phyloP scores from a whole-genome alignment of 2,888 invertebrate genomes.

The Meghimatium bilineatum region DNA sequence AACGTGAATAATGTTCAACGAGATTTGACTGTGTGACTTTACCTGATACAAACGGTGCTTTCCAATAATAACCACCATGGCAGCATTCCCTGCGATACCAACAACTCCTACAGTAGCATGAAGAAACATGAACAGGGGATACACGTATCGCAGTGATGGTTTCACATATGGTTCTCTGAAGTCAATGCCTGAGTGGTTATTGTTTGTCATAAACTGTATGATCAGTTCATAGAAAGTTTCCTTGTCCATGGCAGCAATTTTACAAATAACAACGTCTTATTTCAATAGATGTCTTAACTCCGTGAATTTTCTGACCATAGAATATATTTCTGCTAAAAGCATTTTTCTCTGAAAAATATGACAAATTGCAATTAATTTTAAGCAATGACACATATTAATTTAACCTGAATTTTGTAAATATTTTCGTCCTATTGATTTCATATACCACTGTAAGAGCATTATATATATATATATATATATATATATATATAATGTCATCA shows the following conservation, averaged over 20 bases:
- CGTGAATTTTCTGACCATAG: neutral
- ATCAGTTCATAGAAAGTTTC: constrained; percentile 35
- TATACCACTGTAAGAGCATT: no score
- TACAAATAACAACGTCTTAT: neutral
- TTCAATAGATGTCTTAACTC: neutral
- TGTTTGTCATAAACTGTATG: constrained; percentile 44
- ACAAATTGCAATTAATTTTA: no score
- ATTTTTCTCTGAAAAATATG: no score
- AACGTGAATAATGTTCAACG: no score
- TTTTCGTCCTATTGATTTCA: no score
- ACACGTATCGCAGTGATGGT: constrained; percentile 79
- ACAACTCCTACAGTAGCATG: constrained; percentile 80
- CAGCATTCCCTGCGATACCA: constrained; percentile 81
- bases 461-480: no score
- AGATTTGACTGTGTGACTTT: neutral
- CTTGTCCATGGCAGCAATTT: neutral
- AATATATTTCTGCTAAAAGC: no score
- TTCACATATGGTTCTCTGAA: constrained; percentile 82
- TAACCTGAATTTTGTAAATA: no score
- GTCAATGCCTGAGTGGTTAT: constrained; percentile 73
- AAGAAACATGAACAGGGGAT: constrained; percentile 82
- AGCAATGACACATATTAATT: no score
- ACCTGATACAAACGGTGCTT: constrained; percentile 79
- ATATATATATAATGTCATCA: no score
- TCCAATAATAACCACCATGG: constrained; percentile 79